Conservation (phyloP, 92 coral and sea anemone genomes). For the Epizoanthus ramosus region DNA sequence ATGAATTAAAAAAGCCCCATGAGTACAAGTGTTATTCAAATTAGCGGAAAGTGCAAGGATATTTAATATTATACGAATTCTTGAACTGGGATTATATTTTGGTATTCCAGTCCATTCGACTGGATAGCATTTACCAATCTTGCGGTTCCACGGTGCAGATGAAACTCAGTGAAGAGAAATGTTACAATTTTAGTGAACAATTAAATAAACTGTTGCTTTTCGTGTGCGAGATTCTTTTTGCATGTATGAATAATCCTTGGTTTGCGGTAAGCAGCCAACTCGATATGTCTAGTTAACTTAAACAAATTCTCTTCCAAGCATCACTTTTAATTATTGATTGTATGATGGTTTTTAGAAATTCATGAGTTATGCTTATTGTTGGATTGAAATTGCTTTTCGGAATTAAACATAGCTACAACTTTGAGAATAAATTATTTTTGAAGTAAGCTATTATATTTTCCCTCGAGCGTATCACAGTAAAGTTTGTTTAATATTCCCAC, state of each 20-base stretch:
- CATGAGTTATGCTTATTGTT: slow-evolving; percentile 11
- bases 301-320: slow-evolving; percentile 70
- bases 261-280: slow-evolving; percentile 12
- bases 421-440: background rate
- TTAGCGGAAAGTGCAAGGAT: slow-evolving; percentile 6
- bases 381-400: slow-evolving; percentile 15
- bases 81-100: slow-evolving; percentile 1
- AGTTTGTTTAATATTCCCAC: background rate
- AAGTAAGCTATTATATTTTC: background rate
- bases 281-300: slow-evolving; percentile 49
- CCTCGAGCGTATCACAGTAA: background rate
- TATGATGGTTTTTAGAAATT: slow-evolving; percentile 12
- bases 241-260: background rate
- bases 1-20: background rate
- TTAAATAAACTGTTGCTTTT: slow-evolving; percentile 1
- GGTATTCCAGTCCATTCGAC: background rate
- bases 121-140: background rate
- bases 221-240: background rate
- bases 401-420: background rate
- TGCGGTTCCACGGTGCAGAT: background rate
- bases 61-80: slow-evolving; percentile 43
- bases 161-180: background rate
- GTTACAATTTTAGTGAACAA: background rate
- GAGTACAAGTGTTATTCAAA: background rate
- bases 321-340: slow-evolving; percentile 78